A percentile compares a stretch with the other conserved stretches of the same genome.
Conservation (phyloP, 1,140 invertebrate genomes). For the Calephelis nemesis region DNA sequence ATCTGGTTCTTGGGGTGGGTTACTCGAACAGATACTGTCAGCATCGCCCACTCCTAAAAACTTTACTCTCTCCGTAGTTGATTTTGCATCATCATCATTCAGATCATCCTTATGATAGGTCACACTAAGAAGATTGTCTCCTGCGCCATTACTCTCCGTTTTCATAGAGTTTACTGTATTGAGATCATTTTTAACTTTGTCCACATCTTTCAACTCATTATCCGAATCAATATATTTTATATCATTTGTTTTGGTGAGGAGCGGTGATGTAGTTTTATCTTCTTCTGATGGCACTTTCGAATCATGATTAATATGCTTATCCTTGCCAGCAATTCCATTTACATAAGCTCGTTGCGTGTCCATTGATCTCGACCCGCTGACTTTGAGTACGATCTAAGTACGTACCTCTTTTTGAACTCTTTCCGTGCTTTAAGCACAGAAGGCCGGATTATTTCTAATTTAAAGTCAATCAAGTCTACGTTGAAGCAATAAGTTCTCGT, state of each 20-base stretch:
- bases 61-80: slow-evolving; percentile 73
- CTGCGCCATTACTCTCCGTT: slow-evolving; percentile 47
- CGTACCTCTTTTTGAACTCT: slow-evolving; percentile 36
- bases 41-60: slow-evolving; percentile 75
- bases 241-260: slow-evolving; percentile 54
- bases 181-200: slow-evolving; percentile 56
- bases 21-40: slow-evolving; percentile 76
- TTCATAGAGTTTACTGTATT: slow-evolving; percentile 66
- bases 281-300: slow-evolving; percentile 71
- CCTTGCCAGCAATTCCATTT: slow-evolving; percentile 70
- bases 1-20: slow-evolving; percentile 56
- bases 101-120: slow-evolving; percentile 57
- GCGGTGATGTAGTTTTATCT: slow-evolving; percentile 70
- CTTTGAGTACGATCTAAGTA: slow-evolving; percentile 59
- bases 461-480: slow-evolving; percentile 51
- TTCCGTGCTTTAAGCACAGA: slow-evolving; percentile 2
- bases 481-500: slow-evolving; percentile 60
- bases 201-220: slow-evolving; percentile 42
- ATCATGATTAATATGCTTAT: slow-evolving; percentile 59
- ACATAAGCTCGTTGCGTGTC: slow-evolving; percentile 60
- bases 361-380: slow-evolving; percentile 56
- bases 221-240: slow-evolving; percentile 59
- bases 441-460: slow-evolving; percentile 48
- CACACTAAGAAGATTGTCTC: slow-evolving; percentile 50
- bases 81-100: slow-evolving; percentile 57